A percentile compares a stretch with the other conserved stretches of the same genome.
Evolutionary conservation across 2,113 vertebrate genomes (phyloP).

Genomic region (Melozone crissalis): DNA sequence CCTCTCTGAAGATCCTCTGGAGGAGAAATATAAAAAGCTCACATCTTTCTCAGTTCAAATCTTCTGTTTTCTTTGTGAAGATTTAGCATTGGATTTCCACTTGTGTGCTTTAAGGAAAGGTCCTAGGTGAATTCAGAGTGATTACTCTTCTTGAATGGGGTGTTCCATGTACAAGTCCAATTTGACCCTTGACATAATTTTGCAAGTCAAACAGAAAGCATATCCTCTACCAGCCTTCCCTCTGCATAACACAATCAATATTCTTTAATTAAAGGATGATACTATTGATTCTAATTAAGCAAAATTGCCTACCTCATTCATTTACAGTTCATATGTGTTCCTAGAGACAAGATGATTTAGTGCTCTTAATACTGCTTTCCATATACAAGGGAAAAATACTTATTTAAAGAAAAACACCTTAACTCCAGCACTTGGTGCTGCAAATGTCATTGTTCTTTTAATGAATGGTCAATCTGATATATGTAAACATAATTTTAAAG

Average conservation of each 20-base stretch:
- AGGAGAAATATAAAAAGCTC: background rate
- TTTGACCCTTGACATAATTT: conserved; percentile 43
- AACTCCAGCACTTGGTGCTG: background rate
- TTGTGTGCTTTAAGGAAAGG: background rate
- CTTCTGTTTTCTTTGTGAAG: background rate
- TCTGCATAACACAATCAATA: conserved; percentile 71
- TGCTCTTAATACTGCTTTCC: background rate
- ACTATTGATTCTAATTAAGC: conserved; percentile 78
- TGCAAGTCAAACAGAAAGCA: conserved; percentile 62
- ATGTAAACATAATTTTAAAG: conserved; percentile 44
- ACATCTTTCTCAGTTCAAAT: background rate
- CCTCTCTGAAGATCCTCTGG: background rate
- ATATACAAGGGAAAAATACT: background rate
- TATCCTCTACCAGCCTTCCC: conserved; percentile 53
- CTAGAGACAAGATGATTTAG: conserved; percentile 68
- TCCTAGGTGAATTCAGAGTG: background rate
- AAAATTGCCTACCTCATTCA: conserved; percentile 72
- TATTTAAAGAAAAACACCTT: background rate
- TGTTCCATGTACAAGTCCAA: background rate
- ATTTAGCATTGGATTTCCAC: background rate
- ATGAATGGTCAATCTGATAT: conserved; percentile 15
- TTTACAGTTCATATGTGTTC: conserved; percentile 70
- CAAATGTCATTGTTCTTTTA: background rate
- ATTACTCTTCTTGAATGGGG: background rate
- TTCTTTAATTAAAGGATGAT: conserved; percentile 78